Percentiles rank a stretch among this genome's conserved stretches.
phyloP scores from a whole-genome alignment of 1,140 invertebrate genomes.

The Zaprionus kolodkinae region DNA sequence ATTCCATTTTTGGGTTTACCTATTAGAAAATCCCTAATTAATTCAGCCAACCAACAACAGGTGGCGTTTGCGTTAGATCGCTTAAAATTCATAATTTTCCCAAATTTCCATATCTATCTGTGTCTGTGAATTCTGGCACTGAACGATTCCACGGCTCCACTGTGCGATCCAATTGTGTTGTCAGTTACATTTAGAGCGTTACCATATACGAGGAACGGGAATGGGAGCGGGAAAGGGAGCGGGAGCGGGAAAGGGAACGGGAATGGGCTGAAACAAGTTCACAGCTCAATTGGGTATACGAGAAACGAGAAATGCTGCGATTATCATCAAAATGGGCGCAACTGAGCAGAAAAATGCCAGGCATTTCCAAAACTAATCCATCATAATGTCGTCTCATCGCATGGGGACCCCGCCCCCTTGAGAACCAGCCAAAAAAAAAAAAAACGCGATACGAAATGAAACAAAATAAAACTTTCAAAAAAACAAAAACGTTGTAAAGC shows the following conservation, averaged over 20 bases:
- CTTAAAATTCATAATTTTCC: background rate
- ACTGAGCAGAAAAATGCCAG: slow-evolving; percentile 73
- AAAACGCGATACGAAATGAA: slow-evolving; percentile 30
- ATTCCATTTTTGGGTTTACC: background rate
- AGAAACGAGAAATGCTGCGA: slow-evolving; percentile 62
- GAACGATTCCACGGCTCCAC: slow-evolving; percentile 10
- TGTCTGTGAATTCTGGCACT: background rate
- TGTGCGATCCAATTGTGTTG: slow-evolving; percentile 46
- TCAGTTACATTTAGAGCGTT: slow-evolving; percentile 47
- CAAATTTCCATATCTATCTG: background rate
- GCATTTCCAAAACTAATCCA: slow-evolving; percentile 77
- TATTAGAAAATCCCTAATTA: background rate
- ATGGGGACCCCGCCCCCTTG: slow-evolving; percentile 16
- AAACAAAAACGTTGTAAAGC: slow-evolving; percentile 69
- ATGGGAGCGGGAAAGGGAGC: no score
- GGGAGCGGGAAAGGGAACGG: slow-evolving; percentile 6
- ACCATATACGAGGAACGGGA: slow-evolving; percentile 22
- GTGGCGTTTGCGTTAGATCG: slow-evolving; percentile 1
- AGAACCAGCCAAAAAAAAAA: background rate
- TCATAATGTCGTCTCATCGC: slow-evolving; percentile 54
- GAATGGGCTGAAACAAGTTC: slow-evolving; percentile 37
- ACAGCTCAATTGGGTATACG: slow-evolving; percentile 67
- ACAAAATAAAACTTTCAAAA: slow-evolving; percentile 59
- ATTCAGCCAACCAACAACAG: slow-evolving; percentile 1
- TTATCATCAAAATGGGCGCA: slow-evolving; percentile 61